phyloP scores from a whole-genome alignment of 2,797 vertebrate species.

The Epinephelus coioides region DNA sequence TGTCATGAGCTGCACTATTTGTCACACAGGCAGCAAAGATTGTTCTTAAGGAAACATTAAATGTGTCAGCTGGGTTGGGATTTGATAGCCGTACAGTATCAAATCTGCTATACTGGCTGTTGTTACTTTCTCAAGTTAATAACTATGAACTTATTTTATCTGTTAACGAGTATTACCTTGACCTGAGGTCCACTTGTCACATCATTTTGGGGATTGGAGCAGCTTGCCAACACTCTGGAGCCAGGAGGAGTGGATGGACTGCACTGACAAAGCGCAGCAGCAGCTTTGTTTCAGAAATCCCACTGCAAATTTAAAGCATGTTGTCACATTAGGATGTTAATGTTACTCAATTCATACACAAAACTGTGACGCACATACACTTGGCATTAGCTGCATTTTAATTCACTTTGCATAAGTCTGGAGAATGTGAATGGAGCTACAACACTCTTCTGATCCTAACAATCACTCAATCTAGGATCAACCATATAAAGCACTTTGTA shows the following conservation, averaged over 20 bases:
- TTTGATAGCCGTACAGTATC: constrained; percentile 3
- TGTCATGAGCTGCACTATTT: constrained; percentile 4
- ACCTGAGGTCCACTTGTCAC: constrained; percentile 24
- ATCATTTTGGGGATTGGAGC: constrained; percentile 7
- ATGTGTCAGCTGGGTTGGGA: constrained; percentile 5
- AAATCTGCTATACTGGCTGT: constrained; percentile 10
- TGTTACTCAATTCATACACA: constrained; percentile 7
- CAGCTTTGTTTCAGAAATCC: constrained; percentile 10
- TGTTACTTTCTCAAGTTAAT: constrained; percentile 23
- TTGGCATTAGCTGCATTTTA: neutral
- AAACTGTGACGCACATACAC: constrained; percentile 6
- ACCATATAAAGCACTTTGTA: no score
- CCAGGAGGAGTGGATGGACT: constrained; percentile 17
- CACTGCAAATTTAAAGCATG: constrained; percentile 40
- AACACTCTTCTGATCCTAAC: no score
- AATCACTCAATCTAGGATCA: no score
- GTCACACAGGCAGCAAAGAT: constrained; percentile 7
- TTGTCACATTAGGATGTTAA: neutral
- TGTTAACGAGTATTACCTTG: constrained; percentile 29
- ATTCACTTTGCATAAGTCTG: neutral
- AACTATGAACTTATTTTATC: constrained; percentile 32
- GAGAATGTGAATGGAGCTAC: no score
- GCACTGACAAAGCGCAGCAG: neutral
- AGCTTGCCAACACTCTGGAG: constrained; percentile 20
- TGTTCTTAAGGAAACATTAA: constrained; percentile 21